A percentile compares a stretch with the other conserved stretches of the same genome.
Conservation (phyloP, 2,113 vertebrate species). For the Apodemus sylvaticus region DNA sequence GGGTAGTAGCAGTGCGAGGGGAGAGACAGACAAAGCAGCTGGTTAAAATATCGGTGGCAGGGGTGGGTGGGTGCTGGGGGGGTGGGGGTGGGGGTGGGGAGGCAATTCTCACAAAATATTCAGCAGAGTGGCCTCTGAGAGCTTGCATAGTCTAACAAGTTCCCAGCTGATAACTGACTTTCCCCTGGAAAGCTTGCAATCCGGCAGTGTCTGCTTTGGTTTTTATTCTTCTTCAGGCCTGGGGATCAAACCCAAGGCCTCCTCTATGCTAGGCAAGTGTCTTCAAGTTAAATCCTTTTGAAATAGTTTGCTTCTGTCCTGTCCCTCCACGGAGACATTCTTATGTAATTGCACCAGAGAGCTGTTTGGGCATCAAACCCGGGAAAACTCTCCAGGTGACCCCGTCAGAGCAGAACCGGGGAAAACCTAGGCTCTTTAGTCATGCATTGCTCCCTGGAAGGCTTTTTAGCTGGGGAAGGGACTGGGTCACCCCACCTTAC, state of each 20-base stretch:
- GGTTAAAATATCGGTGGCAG: neutral
- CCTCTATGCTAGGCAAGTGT: neutral
- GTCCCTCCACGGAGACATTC: neutral
- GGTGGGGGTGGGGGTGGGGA: too few species aligned
- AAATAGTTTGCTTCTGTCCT: neutral
- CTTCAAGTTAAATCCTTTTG: neutral
- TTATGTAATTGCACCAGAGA: neutral
- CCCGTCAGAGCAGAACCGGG: neutral
- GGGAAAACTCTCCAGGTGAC: neutral
- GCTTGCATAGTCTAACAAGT: neutral
- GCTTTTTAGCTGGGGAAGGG: neutral
- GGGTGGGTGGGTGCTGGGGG: too few species aligned
- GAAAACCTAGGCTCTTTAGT: neutral
- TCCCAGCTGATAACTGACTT: neutral
- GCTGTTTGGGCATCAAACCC: too few species aligned
- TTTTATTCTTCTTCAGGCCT: neutral
- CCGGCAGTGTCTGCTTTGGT: neutral
- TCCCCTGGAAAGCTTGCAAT: neutral
- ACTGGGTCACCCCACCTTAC: neutral
- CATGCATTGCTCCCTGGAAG: neutral
- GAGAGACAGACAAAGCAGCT: neutral
- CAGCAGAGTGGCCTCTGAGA: neutral
- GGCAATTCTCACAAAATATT: neutral
- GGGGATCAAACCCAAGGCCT: neutral
- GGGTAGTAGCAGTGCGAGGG: neutral